These are phyloP conservation scores for Eurystomus glaucurus DNA, from an alignment of 2,797 vertebrate genomes.

Conservation along the genomic window DNA sequence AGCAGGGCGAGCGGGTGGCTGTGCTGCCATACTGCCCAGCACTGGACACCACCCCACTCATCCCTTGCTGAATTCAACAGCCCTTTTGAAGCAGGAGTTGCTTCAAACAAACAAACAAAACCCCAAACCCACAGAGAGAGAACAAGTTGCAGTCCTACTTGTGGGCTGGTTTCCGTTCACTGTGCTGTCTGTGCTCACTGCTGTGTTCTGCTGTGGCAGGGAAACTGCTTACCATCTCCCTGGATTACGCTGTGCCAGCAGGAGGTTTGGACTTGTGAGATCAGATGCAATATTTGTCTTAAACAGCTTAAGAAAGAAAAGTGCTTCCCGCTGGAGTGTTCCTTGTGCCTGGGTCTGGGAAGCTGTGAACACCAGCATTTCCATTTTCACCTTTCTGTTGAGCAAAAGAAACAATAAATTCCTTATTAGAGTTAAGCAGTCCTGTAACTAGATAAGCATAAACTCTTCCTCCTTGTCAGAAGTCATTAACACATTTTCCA, in stretches of 20 bases:
- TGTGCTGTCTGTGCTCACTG: background rate
- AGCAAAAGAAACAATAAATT: background rate
- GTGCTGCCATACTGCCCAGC: background rate
- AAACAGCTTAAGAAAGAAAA: background rate
- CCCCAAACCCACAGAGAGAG: background rate
- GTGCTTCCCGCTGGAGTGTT: background rate
- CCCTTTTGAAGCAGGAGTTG: background rate
- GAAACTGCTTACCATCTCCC: background rate
- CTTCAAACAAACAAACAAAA: background rate
- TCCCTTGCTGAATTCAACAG: background rate
- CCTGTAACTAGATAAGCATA: background rate
- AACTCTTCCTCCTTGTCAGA: background rate
- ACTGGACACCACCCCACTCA: background rate
- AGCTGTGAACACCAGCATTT: background rate
- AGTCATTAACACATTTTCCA: constrained; percentile 16
- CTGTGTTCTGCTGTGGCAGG: background rate
- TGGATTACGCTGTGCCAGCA: background rate
- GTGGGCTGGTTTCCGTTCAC: background rate
- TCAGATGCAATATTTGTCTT: background rate
- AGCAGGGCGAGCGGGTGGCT: fast-evolving
- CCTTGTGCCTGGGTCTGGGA: background rate
- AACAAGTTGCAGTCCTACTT: background rate
- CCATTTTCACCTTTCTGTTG: background rate
- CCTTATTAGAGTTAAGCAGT: background rate
- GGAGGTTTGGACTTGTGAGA: background rate